phyloP scores from a whole-genome alignment of 1,140 invertebrate genomes.

The Orius laevigatus region DNA sequence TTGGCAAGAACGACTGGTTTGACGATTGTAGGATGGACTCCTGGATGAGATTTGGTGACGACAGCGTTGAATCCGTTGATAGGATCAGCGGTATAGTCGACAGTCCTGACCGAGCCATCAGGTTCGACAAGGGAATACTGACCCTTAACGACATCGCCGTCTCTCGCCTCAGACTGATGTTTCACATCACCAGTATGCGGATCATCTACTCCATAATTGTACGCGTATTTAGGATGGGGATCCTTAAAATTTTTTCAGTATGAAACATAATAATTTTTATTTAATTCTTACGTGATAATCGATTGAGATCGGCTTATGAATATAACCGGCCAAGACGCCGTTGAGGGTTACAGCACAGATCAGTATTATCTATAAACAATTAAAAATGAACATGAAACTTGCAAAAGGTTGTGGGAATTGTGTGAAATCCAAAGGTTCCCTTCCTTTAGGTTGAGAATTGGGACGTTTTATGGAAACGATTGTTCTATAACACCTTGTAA shows the following conservation, averaged over 20 bases:
- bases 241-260: constrained; percentile 21
- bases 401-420: too few species aligned
- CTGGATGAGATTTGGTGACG: constrained; percentile 20
- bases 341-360: constrained; percentile 1
- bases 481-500: too few species aligned
- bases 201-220: constrained; percentile 23
- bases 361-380: background rate
- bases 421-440: too few species aligned
- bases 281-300: constrained; percentile 18
- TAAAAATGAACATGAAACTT: too few species aligned
- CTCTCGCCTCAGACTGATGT: constrained; percentile 21
- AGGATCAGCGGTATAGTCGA: constrained; percentile 27
- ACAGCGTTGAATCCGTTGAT: constrained; percentile 27
- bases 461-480: too few species aligned
- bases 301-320: constrained; percentile 6
- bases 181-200: constrained; percentile 21
- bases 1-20: background rate
- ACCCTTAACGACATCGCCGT: constrained; percentile 27
- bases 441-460: too few species aligned
- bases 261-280: constrained; percentile 23
- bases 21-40: constrained; percentile 11
- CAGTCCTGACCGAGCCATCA: constrained; percentile 25
- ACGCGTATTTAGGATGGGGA: constrained; percentile 33
- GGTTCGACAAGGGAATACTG: constrained; percentile 39
- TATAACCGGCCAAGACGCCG: background rate